Evolutionary conservation across 2,113 vertebrate species (phyloP).

Genomic region (Semicossyphus pulcher): DNA sequence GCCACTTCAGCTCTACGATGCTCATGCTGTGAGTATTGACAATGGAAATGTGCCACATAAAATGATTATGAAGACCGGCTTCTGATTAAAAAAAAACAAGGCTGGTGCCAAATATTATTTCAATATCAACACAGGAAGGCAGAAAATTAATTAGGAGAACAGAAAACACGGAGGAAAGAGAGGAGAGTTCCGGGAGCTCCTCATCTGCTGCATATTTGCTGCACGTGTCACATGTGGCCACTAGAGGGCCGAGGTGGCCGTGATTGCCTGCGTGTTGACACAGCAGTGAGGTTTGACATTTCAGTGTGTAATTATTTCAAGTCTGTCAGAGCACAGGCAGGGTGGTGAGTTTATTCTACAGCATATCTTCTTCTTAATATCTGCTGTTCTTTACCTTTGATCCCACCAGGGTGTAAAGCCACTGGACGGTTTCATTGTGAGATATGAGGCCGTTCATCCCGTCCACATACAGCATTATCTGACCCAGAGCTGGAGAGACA

Average conservation of each 20-base stretch:
- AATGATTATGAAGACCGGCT: background rate
- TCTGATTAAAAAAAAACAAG: constrained; percentile 38
- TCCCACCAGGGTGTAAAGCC: constrained; percentile 94
- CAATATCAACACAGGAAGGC: constrained; percentile 27
- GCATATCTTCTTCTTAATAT: background rate
- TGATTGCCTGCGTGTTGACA: background rate
- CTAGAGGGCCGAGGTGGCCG: constrained; percentile 67
- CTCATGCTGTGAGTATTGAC: background rate
- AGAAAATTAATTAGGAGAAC: constrained; percentile 28
- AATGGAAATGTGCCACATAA: background rate
- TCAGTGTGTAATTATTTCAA: background rate
- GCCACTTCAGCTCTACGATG: no score
- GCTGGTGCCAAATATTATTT: constrained; percentile 15
- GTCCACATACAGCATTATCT: constrained; percentile 99
- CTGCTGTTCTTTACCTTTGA: constrained; percentile 89
- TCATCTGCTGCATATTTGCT: constrained; percentile 2
- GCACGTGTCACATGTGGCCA: constrained; percentile 50
- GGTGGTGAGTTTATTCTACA: constrained; percentile 4
- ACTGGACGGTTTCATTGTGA: constrained; percentile 96
- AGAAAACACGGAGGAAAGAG: constrained; percentile 4
- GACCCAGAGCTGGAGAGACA: constrained; percentile 88
- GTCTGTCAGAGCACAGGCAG: constrained; percentile 18
- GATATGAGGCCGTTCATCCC: constrained; percentile 98
- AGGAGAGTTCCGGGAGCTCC: background rate
- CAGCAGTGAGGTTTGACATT: background rate